These are phyloP conservation scores for Sturnira hondurensis DNA, from an alignment of 2,113 vertebrate species.

Conservation along the genomic window DNA sequence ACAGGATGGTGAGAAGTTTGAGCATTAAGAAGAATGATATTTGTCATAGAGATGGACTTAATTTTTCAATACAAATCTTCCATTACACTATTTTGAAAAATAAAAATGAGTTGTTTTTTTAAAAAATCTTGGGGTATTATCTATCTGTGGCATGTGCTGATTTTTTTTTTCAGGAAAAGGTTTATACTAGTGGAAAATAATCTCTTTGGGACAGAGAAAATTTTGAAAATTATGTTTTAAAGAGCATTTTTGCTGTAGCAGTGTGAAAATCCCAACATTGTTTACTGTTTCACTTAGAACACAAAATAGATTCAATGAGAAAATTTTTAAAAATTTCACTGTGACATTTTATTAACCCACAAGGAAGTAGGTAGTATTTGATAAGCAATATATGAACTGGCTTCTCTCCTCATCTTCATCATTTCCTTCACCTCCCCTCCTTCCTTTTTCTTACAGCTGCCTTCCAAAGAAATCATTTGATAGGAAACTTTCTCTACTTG, in stretches of 20 bases:
- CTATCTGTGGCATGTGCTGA: background rate
- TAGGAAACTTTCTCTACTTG: constrained; percentile 15
- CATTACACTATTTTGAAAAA: background rate
- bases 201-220: background rate
- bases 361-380: background rate
- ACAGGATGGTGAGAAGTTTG: background rate
- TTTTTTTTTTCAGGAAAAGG: background rate
- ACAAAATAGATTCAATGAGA: background rate
- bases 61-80: background rate
- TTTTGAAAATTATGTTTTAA: background rate
- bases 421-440: background rate
- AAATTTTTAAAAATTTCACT: background rate
- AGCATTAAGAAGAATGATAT: background rate
- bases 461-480: constrained; percentile 4
- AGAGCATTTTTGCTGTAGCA: background rate
- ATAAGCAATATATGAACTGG: background rate
- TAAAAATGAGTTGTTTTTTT: background rate
- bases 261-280: background rate
- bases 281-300: background rate
- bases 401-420: background rate
- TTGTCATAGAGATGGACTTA: background rate
- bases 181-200: background rate
- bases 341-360: background rate
- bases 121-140: background rate
- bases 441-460: background rate